Evolutionary conservation across 1,140 invertebrate genomes (phyloP).

Genomic region (Agrypnia vestita): DNA sequence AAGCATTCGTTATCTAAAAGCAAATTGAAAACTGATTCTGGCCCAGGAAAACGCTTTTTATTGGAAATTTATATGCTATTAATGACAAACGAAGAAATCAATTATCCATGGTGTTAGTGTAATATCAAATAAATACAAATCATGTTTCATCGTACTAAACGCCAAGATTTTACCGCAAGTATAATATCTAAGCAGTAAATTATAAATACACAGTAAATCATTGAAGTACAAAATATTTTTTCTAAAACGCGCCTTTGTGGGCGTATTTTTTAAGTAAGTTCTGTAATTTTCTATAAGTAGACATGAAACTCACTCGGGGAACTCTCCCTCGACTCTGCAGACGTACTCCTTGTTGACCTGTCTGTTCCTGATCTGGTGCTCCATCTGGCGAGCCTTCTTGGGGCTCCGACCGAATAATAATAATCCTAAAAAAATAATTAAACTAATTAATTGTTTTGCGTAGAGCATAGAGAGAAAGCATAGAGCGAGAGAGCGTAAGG

Average conservation of each 20-base stretch:
- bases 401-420: slow-evolving; percentile 94
- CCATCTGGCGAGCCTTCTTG: slow-evolving; percentile 93
- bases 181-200: background rate
- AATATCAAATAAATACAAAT: too few relatives aligned
- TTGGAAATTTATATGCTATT: too few relatives aligned
- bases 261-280: too few relatives aligned
- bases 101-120: too few relatives aligned
- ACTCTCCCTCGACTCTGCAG: slow-evolving; percentile 95
- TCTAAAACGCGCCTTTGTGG: background rate
- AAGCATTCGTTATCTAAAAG: too few relatives aligned
- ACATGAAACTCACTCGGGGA: slow-evolving; percentile 89
- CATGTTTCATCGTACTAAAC: too few relatives aligned
- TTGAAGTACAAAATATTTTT: background rate
- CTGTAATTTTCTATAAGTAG: background rate
- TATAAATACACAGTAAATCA: background rate
- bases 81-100: too few relatives aligned
- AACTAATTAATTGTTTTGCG: background rate
- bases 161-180: too few relatives aligned
- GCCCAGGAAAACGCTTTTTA: too few relatives aligned
- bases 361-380: slow-evolving; percentile 93
- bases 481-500: too few relatives aligned
- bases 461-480: background rate
- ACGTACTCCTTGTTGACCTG: slow-evolving; percentile 97
- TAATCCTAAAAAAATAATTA: slow-evolving; percentile 70
- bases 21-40: too few relatives aligned